These are phyloP conservation scores for Pterobdella sp. DNA, from an alignment of 2,888 invertebrate genomes.

Conservation along the genomic window DNA sequence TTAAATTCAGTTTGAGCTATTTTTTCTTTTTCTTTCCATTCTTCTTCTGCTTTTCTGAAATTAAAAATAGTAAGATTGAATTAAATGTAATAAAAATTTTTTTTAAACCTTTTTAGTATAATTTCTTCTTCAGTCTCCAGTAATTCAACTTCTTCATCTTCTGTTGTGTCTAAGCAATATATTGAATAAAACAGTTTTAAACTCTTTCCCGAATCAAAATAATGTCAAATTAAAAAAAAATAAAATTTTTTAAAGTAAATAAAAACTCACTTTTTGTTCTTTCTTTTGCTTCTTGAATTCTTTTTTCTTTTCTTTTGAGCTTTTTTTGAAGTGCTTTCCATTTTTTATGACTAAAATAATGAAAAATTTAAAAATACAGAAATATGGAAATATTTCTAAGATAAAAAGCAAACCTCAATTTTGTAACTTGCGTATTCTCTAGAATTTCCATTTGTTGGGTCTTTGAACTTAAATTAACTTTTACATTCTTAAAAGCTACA, in stretches of 20 bases:
- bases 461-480: too few relatives aligned
- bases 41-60: background rate
- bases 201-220: too few relatives aligned
- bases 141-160: background rate
- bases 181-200: background rate
- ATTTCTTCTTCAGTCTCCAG: background rate
- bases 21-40: slow-evolving; percentile 2
- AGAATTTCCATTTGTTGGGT: too few relatives aligned
- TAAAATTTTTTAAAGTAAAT: background rate
- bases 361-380: too few relatives aligned
- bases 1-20: background rate
- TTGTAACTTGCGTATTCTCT: too few relatives aligned
- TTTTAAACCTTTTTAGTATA: background rate
- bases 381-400: too few relatives aligned
- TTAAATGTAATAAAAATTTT: background rate
- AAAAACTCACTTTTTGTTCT: background rate
- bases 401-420: too few relatives aligned
- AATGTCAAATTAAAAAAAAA: background rate
- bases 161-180: background rate
- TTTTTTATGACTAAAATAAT: background rate
- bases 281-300: background rate
- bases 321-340: slow-evolving; percentile 7
- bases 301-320: background rate
- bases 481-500: too few relatives aligned
- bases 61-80: background rate